Base-by-base conservation (phyloP, 2,888 invertebrate species). In the Noctua fimbriata region DNA sequence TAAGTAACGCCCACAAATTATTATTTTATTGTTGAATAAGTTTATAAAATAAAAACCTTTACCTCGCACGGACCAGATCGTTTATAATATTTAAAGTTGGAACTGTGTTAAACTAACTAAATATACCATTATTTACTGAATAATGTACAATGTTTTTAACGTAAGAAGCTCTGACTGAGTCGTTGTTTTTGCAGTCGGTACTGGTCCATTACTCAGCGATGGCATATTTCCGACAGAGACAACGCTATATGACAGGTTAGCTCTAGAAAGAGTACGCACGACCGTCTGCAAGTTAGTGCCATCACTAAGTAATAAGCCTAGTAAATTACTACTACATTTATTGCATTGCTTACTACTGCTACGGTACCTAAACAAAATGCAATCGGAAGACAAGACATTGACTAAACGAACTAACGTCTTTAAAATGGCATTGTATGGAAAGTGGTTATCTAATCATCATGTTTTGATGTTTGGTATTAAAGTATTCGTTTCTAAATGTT, bases 1-100 rank as follows among this genome's bases (percentile, higher is more conserved):
- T 89, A 87, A 88, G 88, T 90, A 89, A 88, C 85, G 73, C 71
- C 76, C 87, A 84, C 75, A 81, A 81, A 81, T 81, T 85, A 79
- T 73, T 76, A 87, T 76, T 81, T 77, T 78, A 66, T 41, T 63
- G 65, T 60, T 82, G 81, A 83, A 78, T 74, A 79, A 76, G 32
- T 83, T 52, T 79, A 82, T 71, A 73, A 89, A 87, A 77, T 82
- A 81, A 67, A 67, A 87, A 41, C 60, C 69, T 79, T 82, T 86
- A 76, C 76, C 58, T 47, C n/a, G 55, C 58, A 63, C 70, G 67
- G 55, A 74, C 73, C 36, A 41, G 41, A 52, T 76, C 73, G 36
- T 72, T 60, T 65, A 71, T 67, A 63, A 73, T 63, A 74, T 65
- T 78, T 60, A 75, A 73, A 76, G 72, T 65, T 80, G 49, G 65